Evolutionary conservation across 2,797 vertebrate genomes (phyloP).

Genomic region (Macrochelys suwanniensis): DNA sequence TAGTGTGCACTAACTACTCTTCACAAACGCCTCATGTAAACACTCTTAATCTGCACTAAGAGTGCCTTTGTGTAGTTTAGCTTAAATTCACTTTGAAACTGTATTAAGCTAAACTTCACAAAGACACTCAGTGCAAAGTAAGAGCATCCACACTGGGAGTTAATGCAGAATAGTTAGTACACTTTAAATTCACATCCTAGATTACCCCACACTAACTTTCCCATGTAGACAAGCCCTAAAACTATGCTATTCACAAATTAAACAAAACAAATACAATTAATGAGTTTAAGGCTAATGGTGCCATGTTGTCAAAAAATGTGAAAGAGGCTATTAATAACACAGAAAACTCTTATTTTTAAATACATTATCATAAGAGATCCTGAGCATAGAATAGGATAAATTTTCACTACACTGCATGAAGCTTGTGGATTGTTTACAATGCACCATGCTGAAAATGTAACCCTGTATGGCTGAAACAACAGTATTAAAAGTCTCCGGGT

Average conservation of each 20-base stretch:
- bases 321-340: conserved; percentile 26
- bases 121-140: background rate
- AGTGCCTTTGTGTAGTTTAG: background rate
- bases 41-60: background rate
- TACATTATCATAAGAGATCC: conserved; percentile 30
- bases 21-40: background rate
- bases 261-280: conserved; percentile 49
- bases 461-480: conserved; percentile 9
- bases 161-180: background rate
- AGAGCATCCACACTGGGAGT: background rate
- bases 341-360: accelerated
- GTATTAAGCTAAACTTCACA: background rate
- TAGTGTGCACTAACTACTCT: background rate
- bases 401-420: conserved; percentile 19
- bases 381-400: conserved; percentile 13
- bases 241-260: conserved; percentile 38
- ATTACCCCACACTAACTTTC: background rate
- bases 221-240: background rate
- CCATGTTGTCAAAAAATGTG: background rate
- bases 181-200: background rate
- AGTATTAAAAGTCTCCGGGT: no score
- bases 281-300: conserved; percentile 41
- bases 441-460: conserved; percentile 23
- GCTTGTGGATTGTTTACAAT: conserved; percentile 15
- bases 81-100: background rate